These are phyloP conservation scores for Carlito syrichta DNA, from an alignment of 2,113 vertebrate species.

Conservation along the genomic window DNA sequence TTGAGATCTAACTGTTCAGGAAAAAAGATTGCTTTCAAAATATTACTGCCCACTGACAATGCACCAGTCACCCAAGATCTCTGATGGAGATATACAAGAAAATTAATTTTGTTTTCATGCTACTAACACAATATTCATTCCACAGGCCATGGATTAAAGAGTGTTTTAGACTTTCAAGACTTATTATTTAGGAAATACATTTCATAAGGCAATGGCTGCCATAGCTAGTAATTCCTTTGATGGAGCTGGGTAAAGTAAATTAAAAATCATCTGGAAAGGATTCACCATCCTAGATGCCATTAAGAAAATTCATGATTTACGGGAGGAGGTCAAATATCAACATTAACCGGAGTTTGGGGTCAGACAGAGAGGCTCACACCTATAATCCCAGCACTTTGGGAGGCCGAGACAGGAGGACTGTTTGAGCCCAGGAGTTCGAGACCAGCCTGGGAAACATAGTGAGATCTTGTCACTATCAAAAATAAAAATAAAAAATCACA, in stretches of 20 bases:
- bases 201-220: neutral
- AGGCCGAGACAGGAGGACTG: no score
- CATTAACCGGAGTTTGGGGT: neutral
- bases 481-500: no score
- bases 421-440: no score
- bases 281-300: neutral
- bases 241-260: neutral
- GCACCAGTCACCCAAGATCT: no score
- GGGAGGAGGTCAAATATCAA: neutral
- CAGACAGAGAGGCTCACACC: no score
- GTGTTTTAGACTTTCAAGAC: neutral
- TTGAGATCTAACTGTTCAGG: neutral
- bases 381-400: no score
- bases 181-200: neutral
- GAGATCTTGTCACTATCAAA: no score
- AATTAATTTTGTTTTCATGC: neutral
- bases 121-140: neutral
- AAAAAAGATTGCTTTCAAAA: neutral
- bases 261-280: neutral
- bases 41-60: no score
- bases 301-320: neutral
- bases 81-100: no score
- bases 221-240: neutral
- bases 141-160: neutral
- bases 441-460: no score